A percentile compares a stretch with the other conserved stretches of the same genome.
These are phyloP conservation scores for Cyrtodaria siliqua DNA, from an alignment of 2,888 invertebrate genomes.

Conservation along the genomic window DNA sequence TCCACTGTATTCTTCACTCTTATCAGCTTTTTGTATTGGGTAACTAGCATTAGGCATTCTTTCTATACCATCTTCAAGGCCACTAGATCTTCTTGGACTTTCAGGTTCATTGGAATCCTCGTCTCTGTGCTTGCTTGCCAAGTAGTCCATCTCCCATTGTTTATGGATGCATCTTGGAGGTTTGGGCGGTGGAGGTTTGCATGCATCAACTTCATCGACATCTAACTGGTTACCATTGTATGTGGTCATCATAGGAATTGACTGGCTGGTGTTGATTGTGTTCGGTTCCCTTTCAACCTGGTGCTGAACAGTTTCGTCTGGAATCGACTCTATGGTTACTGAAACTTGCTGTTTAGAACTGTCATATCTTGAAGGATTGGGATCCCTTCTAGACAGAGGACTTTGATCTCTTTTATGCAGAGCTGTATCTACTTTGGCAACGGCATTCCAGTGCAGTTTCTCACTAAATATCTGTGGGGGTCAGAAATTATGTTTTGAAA, in stretches of 20 bases:
- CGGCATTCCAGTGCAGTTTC: conserved; percentile 46
- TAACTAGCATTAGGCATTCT: background rate
- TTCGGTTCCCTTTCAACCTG: background rate
- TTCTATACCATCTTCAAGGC: background rate
- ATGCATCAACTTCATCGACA: conserved; percentile 10
- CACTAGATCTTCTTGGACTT: too few relatives aligned
- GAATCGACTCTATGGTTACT: conserved; percentile 18
- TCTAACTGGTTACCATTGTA: background rate
- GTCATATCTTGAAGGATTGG: conserved; percentile 10
- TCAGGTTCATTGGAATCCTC: background rate
- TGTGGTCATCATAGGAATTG: background rate
- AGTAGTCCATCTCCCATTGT: conserved; percentile 22
- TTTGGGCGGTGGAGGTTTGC: conserved; percentile 22
- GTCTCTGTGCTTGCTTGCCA: background rate
- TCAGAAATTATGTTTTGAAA: too few relatives aligned
- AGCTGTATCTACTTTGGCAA: conserved; percentile 29
- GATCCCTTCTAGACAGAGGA: background rate
- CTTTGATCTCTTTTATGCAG: conserved; percentile 17
- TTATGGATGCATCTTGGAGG: conserved; percentile 38
- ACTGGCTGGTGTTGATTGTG: background rate
- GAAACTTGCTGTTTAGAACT: conserved; percentile 20
- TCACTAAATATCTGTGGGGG: conserved; percentile 35
- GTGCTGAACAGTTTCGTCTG: background rate
- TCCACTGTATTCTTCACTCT: too few relatives aligned
- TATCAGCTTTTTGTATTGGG: background rate